Base-by-base conservation (phyloP, 2,797 vertebrate genomes). In the Oreochromis grahami region DNA sequence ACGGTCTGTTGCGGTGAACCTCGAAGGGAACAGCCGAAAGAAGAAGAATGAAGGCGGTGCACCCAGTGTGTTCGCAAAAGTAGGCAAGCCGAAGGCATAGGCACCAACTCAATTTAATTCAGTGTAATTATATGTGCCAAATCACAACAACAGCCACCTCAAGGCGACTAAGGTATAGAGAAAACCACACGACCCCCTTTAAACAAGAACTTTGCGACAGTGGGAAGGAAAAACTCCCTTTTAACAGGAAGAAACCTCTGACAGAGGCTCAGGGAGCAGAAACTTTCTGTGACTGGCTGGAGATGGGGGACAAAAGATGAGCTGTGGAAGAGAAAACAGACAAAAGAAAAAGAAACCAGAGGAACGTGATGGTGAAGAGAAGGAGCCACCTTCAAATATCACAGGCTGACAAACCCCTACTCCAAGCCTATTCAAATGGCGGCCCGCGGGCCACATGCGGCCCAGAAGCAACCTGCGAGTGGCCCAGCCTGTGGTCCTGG, bases 51-150 rank as follows among this genome's bases (percentile, higher is more conserved):
- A 68, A 68, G 65, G 5, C 21, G 10, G 38, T 15, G 65, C 21
- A 21, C 19, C 10, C 11, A 38, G 60, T 65, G 19, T 14, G 34
- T 0, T 21, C 12, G 0, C 7, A 38, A 38, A 36, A 32, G 29
- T 7, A 58, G 26, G 29, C 56, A 34, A 29, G 29, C 24, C 2
- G 7, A 56, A 60, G 58, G 10, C 10, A 7, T 7, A 60, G 56
- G 7, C 56, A n/a, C 10, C 17, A 34, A 60, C 17, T 36, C 2
- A 0, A 17, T 11, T 0, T 34, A 60, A 19, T 60, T 19, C 5
- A 60, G 56, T 34, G 15, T 11, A 60, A 60, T 60, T 60, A 60
- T 60, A 34, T 11, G 56, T 19, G 56, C 29, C 29, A 63, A 63
- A 63, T 63, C 0, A 63, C 58, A 36, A n/a, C 32, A 63, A 36